Evolutionary conservation across 2,113 vertebrate species (phyloP).

Genomic region (Eulemur rufifrons): DNA sequence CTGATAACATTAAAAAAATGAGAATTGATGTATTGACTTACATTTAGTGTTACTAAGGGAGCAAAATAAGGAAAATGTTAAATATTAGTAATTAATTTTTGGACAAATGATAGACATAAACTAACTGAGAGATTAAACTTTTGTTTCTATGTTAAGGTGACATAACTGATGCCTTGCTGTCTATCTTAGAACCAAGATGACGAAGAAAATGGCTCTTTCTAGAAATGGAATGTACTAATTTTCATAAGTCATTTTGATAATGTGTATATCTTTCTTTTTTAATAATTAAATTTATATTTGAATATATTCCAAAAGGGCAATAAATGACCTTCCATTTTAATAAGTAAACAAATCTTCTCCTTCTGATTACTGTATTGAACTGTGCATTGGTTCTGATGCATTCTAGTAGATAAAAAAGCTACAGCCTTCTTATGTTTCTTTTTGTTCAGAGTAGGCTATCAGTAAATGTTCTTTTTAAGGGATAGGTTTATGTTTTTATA

Average conservation of each 20-base stretch:
- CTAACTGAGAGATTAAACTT: background rate
- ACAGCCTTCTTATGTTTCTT: background rate
- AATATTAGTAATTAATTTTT: background rate
- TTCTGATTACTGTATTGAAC: background rate
- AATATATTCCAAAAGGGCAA: background rate
- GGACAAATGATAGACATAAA: background rate
- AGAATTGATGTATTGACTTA: conserved; percentile 5
- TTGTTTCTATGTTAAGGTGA: background rate
- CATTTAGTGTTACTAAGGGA: background rate
- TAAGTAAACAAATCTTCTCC: conserved; percentile 1
- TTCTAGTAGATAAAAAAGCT: background rate
- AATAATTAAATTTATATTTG: conserved; percentile 27
- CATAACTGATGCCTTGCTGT: background rate
- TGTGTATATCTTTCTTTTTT: background rate
- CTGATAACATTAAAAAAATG: background rate
- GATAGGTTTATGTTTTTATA: background rate
- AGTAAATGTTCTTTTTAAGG: background rate
- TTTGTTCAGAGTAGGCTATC: conserved; percentile 4
- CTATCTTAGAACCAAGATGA: background rate
- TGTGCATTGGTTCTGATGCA: background rate
- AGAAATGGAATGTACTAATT: conserved; percentile 13
- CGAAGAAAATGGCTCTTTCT: conserved; percentile 27
- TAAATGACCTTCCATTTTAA: background rate
- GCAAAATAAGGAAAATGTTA: conserved; percentile 8
- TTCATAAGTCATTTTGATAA: background rate